Conservation (phyloP, 1,140 invertebrate species). For the Octopus bimaculoides region DNA sequence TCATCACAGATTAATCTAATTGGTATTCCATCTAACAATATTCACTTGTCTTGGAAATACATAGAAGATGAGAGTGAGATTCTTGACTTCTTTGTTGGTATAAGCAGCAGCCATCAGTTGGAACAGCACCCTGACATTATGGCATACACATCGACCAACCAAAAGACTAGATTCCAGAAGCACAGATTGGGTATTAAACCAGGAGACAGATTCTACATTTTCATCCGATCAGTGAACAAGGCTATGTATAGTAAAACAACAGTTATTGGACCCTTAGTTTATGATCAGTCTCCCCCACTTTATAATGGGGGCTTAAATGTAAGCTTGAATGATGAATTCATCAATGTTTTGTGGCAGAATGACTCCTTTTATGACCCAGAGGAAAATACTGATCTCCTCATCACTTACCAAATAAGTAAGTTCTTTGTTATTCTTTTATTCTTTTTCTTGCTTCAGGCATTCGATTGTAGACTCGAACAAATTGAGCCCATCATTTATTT, state of each 20-base stretch:
- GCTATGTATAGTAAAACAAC: constrained; percentile 10
- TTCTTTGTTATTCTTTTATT: neutral
- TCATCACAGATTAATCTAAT: constrained; percentile 15
- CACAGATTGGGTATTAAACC: constrained; percentile 25
- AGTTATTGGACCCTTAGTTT: neutral
- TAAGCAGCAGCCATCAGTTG: constrained; percentile 19
- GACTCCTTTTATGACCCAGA: neutral
- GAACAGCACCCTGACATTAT: constrained; percentile 18
- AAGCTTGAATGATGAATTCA: neutral
- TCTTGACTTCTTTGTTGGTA: constrained; percentile 23
- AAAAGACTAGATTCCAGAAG: constrained; percentile 19
- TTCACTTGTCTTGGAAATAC: constrained; percentile 20
- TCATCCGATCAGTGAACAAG: constrained; percentile 29
- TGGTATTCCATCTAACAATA: constrained; percentile 22
- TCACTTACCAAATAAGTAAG: neutral
- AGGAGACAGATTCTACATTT: constrained; percentile 25
- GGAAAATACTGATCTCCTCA: neutral
- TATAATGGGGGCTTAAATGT: neutral
- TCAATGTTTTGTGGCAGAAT: neutral
- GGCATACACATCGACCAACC: constrained; percentile 20
- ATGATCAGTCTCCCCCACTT: neutral
- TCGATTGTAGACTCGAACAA: no score
- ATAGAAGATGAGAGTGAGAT: constrained; percentile 28
- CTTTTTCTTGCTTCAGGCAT: neutral
- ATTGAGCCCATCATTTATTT: no score